A percentile compares a stretch with the other conserved stretches of the same genome.
Conservation (phyloP, 2,113 vertebrate genomes). For the Chaetorhynchus papuensis region DNA sequence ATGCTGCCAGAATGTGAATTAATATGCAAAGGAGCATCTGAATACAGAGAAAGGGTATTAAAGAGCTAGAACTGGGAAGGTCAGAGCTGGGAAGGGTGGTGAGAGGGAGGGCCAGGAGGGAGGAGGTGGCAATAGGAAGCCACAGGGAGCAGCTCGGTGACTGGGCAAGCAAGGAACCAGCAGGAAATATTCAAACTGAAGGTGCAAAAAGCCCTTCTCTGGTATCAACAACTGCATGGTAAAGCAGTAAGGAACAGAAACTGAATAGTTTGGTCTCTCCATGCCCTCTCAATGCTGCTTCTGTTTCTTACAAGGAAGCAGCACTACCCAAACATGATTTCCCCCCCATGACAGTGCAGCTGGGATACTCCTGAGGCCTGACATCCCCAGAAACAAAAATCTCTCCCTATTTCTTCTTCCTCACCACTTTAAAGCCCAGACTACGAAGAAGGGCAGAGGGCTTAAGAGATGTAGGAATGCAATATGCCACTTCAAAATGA, state of each 20-base stretch:
- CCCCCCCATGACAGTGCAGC: neutral
- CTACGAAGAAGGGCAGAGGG: slow-evolving; percentile 39
- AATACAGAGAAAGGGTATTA: neutral
- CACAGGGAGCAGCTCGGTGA: rapidly evolving
- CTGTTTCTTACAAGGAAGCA: neutral
- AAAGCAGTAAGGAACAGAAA: neutral
- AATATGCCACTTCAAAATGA: slow-evolving; percentile 59
- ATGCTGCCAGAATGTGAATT: neutral
- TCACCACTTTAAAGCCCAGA: neutral
- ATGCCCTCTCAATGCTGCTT: neutral
- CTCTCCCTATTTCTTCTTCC: slow-evolving; percentile 1
- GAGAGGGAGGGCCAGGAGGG: neutral
- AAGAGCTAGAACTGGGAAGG: neutral
- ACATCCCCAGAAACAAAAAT: neutral
- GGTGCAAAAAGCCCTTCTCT: neutral
- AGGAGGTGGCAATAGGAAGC: neutral
- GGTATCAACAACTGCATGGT: neutral
- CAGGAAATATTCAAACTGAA: neutral
- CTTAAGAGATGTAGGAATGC: slow-evolving; percentile 32
- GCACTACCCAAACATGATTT: neutral
- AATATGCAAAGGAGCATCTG: neutral
- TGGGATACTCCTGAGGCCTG: neutral
- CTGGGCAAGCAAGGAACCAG: neutral
- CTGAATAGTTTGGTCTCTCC: neutral
- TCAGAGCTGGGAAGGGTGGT: neutral